Conservation (phyloP, 2,797 vertebrate genomes). For the Luscinia luscinia region DNA sequence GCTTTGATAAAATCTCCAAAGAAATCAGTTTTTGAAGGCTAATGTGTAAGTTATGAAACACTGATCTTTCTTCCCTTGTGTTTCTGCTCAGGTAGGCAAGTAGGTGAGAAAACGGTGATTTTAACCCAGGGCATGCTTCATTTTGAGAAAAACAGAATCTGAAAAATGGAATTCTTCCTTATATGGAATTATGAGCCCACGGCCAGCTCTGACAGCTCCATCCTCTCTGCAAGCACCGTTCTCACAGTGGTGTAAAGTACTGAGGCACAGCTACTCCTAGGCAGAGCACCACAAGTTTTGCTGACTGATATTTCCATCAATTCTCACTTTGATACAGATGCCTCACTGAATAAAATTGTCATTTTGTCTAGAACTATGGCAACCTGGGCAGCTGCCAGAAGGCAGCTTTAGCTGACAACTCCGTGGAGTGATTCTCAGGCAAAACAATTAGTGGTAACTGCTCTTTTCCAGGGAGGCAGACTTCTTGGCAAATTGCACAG, state of each 20-base stretch:
- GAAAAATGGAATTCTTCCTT: constrained; percentile 50
- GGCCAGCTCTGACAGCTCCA: neutral
- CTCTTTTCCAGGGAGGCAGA: constrained; percentile 61
- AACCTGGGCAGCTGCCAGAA: constrained; percentile 64
- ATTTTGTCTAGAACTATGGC: constrained; percentile 66
- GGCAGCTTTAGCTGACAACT: constrained; percentile 63
- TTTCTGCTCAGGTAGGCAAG: constrained; percentile 11
- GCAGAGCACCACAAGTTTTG: constrained; percentile 39
- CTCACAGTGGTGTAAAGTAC: neutral
- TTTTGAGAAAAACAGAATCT: neutral
- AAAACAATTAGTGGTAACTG: constrained; percentile 62
- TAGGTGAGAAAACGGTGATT: neutral
- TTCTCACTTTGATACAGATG: constrained; percentile 32
- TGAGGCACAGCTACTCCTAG: neutral
- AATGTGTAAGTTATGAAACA: neutral
- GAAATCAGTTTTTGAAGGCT: neutral
- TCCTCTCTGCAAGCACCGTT: neutral
- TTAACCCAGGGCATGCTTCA: neutral
- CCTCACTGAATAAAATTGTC: constrained; percentile 29
- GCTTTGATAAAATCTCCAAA: neutral
- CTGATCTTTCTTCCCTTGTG: neutral
- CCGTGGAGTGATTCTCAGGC: constrained; percentile 51
- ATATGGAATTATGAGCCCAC: constrained; percentile 7
- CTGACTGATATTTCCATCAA: constrained; percentile 57
- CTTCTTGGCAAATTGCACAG: constrained; percentile 45